These are phyloP conservation scores for Tadarida brasiliensis DNA, from an alignment of 2,797 vertebrate species.

Conservation along the genomic window DNA sequence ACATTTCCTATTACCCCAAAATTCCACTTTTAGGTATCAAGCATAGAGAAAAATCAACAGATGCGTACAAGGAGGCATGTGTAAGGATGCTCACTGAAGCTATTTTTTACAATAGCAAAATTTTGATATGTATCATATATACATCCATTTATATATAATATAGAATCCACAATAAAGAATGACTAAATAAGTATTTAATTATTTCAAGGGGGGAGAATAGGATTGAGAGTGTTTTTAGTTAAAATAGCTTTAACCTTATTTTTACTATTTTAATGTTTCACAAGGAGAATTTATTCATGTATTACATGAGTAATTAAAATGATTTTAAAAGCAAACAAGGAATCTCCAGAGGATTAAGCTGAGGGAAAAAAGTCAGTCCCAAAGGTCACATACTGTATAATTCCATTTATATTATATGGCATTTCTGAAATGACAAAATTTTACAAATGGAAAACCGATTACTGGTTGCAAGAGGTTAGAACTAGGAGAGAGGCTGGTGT, in stretches of 20 bases:
- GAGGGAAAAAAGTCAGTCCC: not conserved
- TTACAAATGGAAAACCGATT: constrained; percentile 19
- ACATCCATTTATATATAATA: not conserved
- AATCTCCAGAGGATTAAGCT: not conserved
- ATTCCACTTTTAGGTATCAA: not conserved
- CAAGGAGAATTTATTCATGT: constrained; percentile 36
- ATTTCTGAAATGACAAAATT: constrained; percentile 54
- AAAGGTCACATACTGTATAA: not conserved
- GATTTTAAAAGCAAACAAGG: constrained; percentile 54
- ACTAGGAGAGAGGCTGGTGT: not conserved
- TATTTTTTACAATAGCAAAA: not conserved
- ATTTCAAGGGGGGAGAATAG: not conserved
- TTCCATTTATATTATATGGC: not conserved
- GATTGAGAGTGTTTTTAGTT: not conserved
- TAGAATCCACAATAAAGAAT: not conserved
- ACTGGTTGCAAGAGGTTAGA: not conserved
- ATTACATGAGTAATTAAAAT: constrained; percentile 50
- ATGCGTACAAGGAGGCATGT: not conserved
- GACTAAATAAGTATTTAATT: constrained; percentile 55
- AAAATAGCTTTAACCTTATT: not conserved
- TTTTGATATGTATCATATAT: not conserved
- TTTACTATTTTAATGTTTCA: constrained; percentile 50
- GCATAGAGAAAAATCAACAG: not conserved
- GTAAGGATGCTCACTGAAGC: not conserved
- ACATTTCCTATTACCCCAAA: not conserved